These are phyloP conservation scores for Andricus curvator DNA, from an alignment of 2,888 invertebrate species.

Conservation along the genomic window DNA sequence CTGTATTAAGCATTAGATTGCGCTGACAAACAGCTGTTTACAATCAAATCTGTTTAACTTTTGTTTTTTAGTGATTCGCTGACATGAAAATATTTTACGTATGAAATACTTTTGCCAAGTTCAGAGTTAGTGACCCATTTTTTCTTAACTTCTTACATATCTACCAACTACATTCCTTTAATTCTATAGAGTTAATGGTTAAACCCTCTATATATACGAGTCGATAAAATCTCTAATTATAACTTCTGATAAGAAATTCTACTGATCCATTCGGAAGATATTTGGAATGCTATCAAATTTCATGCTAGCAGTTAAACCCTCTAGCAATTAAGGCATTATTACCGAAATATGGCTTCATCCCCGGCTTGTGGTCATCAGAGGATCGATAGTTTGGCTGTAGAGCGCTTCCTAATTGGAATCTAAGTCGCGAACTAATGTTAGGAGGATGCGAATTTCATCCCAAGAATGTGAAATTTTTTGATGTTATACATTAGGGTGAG, in stretches of 20 bases:
- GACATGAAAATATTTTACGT: too few species aligned
- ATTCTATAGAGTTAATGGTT: neutral
- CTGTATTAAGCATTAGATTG: too few species aligned
- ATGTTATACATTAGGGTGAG: neutral
- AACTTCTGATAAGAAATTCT: neutral
- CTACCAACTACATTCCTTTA: neutral
- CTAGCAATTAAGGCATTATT: slow-evolving; percentile 33
- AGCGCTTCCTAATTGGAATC: neutral
- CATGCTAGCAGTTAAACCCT: neutral
- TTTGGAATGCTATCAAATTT: slow-evolving; percentile 12
- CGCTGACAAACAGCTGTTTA: too few species aligned
- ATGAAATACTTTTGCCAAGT: too few species aligned
- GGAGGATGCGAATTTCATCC: neutral
- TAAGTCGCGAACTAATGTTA: neutral
- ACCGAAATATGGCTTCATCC: slow-evolving; percentile 23
- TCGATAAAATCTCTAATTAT: neutral
- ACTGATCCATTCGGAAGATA: neutral
- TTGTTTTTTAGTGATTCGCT: too few species aligned
- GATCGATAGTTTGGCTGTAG: slow-evolving; percentile 25
- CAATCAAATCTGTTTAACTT: too few species aligned
- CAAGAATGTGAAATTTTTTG: neutral
- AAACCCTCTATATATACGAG: neutral
- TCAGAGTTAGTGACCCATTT: too few species aligned
- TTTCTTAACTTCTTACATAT: too few species aligned
- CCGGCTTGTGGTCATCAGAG: neutral